phyloP scores from a whole-genome alignment of 2,113 vertebrate genomes.

The Malurus alboscapulatus region DNA sequence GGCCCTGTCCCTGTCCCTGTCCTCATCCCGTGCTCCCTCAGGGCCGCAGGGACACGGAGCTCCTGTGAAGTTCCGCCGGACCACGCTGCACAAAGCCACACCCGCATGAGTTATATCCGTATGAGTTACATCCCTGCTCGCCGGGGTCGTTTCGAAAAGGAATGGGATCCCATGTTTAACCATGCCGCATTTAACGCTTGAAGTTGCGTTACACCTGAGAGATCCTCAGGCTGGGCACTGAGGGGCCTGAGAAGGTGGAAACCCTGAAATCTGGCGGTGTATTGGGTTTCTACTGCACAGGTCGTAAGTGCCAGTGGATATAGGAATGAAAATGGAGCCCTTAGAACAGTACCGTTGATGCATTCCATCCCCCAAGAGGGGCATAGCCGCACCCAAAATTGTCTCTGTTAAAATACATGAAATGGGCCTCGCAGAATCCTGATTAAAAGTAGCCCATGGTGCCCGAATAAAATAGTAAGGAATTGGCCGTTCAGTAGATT shows the following conservation, averaged over 20 bases:
- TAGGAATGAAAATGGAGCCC: neutral
- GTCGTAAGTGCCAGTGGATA: accelerated
- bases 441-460: neutral
- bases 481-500: neutral
- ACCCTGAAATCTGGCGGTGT: neutral
- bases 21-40: no score
- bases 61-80: neutral
- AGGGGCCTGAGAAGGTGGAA: neutral
- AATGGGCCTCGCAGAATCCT: neutral
- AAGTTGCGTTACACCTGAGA: neutral
- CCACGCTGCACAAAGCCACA: neutral
- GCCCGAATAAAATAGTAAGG: neutral
- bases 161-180: no score
- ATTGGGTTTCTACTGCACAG: accelerated
- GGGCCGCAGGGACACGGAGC: neutral
- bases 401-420: neutral
- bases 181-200: no score
- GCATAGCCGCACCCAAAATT: neutral
- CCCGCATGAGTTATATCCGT: accelerated
- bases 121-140: neutral
- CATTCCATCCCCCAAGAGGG: neutral
- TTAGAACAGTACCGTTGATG: accelerated
- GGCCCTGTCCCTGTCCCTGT: neutral
- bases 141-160: no score
- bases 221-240: neutral